Conservation (phyloP, 2,113 vertebrate genomes). For the Syngnathus typhle region DNA sequence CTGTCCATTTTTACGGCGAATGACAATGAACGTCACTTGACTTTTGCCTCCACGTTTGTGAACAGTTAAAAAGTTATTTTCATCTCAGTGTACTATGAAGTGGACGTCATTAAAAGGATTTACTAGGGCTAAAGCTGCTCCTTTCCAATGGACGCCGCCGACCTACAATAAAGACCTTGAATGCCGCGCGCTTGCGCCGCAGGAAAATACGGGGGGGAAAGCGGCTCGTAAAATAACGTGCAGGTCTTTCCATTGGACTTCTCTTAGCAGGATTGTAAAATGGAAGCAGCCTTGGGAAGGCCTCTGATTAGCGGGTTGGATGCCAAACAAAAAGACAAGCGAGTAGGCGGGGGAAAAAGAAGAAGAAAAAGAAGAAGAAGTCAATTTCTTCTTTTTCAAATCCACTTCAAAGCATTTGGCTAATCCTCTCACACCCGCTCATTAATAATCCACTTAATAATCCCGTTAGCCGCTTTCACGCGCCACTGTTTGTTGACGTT, state of each 20-base stretch:
- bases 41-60: background rate
- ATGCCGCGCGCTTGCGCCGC: background rate
- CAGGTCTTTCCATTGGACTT: background rate
- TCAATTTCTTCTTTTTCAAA: constrained; percentile 60
- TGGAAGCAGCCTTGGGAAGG: background rate
- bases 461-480: constrained; percentile 70
- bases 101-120: background rate
- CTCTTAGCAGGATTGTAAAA: background rate
- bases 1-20: too few relatives aligned
- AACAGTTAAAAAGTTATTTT: background rate
- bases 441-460: constrained; percentile 75
- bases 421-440: constrained; percentile 69
- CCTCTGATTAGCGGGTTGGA: background rate
- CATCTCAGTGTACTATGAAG: background rate
- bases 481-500: constrained; percentile 62
- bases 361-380: constrained; percentile 45
- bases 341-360: background rate
- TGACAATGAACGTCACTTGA: too few relatives aligned
- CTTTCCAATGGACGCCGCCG: background rate
- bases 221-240: background rate
- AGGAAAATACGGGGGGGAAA: background rate
- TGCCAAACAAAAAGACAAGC: constrained; percentile 5
- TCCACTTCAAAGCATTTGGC: constrained; percentile 70
- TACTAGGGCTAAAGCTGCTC: background rate
- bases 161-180: background rate